Conservation (phyloP, 2,888 invertebrate species). For the Phaedon cochleariae region DNA sequence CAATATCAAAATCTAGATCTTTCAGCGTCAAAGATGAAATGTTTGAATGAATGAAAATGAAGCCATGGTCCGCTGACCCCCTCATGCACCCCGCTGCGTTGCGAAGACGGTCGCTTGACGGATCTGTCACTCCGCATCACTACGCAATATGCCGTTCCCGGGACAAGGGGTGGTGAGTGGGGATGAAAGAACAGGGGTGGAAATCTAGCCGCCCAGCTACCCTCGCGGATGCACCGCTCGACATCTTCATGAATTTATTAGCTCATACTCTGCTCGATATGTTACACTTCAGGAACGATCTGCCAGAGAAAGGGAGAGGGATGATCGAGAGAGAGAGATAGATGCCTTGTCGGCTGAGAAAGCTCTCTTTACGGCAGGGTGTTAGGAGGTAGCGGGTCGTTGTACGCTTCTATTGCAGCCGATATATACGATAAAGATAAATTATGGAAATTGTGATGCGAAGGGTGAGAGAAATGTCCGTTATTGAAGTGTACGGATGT, state of each 20-base stretch:
- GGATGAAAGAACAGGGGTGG: background rate
- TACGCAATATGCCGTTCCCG: constrained; percentile 32
- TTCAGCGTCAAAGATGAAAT: too few relatives aligned
- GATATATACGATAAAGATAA: constrained; percentile 1
- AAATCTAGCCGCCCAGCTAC: constrained; percentile 16
- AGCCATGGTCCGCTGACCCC: background rate
- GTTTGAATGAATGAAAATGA: too few relatives aligned
- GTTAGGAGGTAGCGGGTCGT: background rate
- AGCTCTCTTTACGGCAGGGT: background rate
- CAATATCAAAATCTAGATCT: too few relatives aligned
- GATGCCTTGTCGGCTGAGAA: background rate
- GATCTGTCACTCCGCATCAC: constrained; percentile 30
- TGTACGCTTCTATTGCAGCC: background rate
- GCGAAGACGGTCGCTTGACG: constrained; percentile 17
- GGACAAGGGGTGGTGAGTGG: constrained; percentile 3
- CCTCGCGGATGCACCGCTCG: constrained; percentile 23
- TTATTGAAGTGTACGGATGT: background rate
- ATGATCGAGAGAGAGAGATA: background rate
- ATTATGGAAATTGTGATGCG: background rate
- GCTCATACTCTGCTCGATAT: constrained; percentile 37
- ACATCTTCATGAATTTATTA: constrained; percentile 42
- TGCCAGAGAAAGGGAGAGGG: background rate
- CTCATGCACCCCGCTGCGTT: background rate
- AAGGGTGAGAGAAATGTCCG: background rate
- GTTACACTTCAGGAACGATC: constrained; percentile 26